Evolutionary conservation across 2,888 invertebrate genomes (phyloP), one percentile per base, ranked within the genome.

Genomic region (Sinelater perroti): DNA sequence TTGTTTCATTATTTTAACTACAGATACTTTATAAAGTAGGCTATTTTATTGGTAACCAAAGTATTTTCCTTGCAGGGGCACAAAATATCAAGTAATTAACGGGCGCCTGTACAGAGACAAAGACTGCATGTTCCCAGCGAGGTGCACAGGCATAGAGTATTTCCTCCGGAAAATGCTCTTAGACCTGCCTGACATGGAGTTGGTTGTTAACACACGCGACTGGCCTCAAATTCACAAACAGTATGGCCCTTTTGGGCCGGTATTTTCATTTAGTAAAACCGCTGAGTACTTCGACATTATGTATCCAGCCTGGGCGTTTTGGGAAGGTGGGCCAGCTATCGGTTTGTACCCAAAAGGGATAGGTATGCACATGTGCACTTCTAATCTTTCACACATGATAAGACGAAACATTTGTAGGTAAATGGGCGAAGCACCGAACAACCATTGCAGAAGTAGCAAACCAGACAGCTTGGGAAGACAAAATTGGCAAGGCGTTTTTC

Each of bases 291-390:
- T 84, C 75, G 98, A 98, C 74, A 94, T 98, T 60, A 91, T 92
- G 87, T 93, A 92, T 75, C 97, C 97, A 1, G 93, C 97, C 0
- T 98, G 97, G 97, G 89, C 95, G 30, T 98, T 98, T 78, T 96
- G 97, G 96, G 95, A 95, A 79, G 97, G 97, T 17, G 98, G 98
- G 0, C 98, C 98, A 8, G 97, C 97, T 0, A 97, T 97, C 67
- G 87, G 90, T 26, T 80, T 96, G 6, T 96, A 97, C 79, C 97
- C 97, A 0, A 89, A 87, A 49, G 97, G 97, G 13, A 86, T 97
- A 62, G 79, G 78, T 75, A 67, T 65, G 10, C 26, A 31, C n/a
- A n/a, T n/a, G n/a, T n/a, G n/a, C n/a, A n/a, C n/a, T n/a, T n/a
- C n/a, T n/a, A n/a, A n/a, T n/a, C n/a, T n/a, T n/a, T n/a, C n/a